Conservation (phyloP, 2,113 vertebrate species). For the Bucco capensis region DNA sequence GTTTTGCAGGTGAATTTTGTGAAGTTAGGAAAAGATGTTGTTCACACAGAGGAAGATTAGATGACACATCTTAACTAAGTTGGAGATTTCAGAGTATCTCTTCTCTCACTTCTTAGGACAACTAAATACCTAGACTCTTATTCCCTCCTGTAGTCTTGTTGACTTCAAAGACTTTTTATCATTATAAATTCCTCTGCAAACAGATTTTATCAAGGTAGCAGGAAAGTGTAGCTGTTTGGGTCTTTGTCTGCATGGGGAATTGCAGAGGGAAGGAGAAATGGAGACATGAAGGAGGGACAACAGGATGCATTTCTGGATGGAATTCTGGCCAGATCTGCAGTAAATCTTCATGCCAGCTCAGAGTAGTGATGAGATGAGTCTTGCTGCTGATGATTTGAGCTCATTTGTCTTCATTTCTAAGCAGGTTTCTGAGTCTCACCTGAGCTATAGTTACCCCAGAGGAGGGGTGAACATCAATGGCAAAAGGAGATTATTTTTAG, state of each 20-base stretch:
- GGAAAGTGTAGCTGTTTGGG: not conserved
- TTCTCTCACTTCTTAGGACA: not conserved
- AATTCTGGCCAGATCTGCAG: not conserved
- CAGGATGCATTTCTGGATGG: not conserved
- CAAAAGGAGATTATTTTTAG: slow-evolving; percentile 37
- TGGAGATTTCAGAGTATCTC: not conserved
- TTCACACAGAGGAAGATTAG: not conserved
- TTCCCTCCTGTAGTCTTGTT: not conserved
- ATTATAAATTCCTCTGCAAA: not conserved
- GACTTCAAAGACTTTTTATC: not conserved
- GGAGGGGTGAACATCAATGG: not conserved
- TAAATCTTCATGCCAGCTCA: not conserved
- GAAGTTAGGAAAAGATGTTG: not conserved
- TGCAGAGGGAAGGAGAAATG: not conserved
- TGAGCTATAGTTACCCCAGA: not conserved
- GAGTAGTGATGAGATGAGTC: not conserved
- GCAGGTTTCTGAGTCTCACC: not conserved
- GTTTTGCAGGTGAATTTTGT: not conserved
- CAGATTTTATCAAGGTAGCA: not conserved
- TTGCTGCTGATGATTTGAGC: not conserved
- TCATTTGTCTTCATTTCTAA: not conserved
- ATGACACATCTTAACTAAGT: accelerated
- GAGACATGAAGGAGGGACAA: not conserved
- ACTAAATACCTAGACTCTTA: not conserved
- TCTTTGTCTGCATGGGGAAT: not conserved